A percentile compares a stretch with the other conserved stretches of the same genome.
Conservation (phyloP, 2,113 vertebrate genomes). For the Tautogolabrus adspersus region DNA sequence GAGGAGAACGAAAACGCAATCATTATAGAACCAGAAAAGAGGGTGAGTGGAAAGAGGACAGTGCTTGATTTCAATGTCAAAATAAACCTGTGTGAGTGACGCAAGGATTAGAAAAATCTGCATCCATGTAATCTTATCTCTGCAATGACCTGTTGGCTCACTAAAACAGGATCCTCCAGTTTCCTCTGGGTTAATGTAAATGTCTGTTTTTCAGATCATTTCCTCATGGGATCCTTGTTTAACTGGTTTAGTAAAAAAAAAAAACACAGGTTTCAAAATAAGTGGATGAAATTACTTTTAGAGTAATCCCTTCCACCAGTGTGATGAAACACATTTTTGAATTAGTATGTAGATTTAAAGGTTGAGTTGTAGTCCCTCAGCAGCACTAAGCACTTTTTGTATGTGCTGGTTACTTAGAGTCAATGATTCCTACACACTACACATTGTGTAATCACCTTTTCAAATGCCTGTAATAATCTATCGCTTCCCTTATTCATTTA, state of each 20-base stretch:
- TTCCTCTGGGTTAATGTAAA: not conserved
- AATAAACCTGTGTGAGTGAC: not conserved
- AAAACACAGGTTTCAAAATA: not conserved
- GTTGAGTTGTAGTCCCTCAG: not conserved
- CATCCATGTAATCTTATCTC: not conserved
- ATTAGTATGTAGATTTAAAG: not conserved
- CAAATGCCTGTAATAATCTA: no score
- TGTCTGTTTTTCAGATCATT: not conserved
- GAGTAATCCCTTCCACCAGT: not conserved
- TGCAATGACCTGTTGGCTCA: not conserved
- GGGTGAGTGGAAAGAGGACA: slow-evolving; percentile 75
- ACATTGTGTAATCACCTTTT: not conserved
- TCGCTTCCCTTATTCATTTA: no score
- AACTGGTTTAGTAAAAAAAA: not conserved
- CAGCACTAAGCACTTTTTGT: not conserved
- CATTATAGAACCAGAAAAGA: slow-evolving; percentile 89
- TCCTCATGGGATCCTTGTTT: not conserved
- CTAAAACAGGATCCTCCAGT: slow-evolving; percentile 2
- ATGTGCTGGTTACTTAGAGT: not conserved
- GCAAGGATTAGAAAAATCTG: not conserved
- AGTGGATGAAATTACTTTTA: not conserved
- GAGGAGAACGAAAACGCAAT: slow-evolving; percentile 92
- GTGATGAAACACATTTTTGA: not conserved
- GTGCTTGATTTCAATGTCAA: not conserved
- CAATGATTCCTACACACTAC: not conserved